A percentile compares a stretch with the other conserved stretches of the same genome.
Evolutionary conservation across 2,888 invertebrate species (phyloP).

Genomic region (Chesias legatella): DNA sequence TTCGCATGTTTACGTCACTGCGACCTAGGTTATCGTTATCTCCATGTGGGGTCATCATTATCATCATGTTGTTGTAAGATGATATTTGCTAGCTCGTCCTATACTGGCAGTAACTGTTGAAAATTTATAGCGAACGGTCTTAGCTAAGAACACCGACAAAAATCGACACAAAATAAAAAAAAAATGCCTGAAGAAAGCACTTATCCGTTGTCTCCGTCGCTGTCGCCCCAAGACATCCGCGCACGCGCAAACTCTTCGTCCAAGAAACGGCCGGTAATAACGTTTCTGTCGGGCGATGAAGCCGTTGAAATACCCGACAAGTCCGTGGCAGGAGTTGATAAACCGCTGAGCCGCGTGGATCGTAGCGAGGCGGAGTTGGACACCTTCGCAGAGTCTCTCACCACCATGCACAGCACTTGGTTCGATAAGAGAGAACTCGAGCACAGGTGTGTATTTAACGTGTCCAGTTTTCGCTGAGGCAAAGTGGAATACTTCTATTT

Average conservation of each 20-base stretch:
- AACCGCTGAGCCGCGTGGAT: constrained; percentile 59
- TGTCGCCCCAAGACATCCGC: constrained; percentile 76
- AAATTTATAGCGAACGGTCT: constrained; percentile 30
- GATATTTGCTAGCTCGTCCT: constrained; percentile 40
- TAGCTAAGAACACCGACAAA: constrained; percentile 18
- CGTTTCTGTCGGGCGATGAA: constrained; percentile 64
- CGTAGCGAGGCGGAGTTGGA: constrained; percentile 77
- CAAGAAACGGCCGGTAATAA: constrained; percentile 60
- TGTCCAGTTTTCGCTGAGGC: not conserved
- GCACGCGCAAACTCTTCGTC: constrained; percentile 80
- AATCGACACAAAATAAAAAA: constrained; percentile 9
- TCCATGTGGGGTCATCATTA: constrained; percentile 54
- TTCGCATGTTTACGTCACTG: constrained; percentile 54
- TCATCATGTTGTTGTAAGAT: constrained; percentile 32
- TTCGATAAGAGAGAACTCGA: constrained; percentile 79
- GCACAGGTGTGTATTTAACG: constrained; percentile 75
- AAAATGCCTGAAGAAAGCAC: constrained; percentile 82
- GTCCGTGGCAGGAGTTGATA: constrained; percentile 59
- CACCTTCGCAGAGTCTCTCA: constrained; percentile 76
- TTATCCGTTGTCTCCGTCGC: constrained; percentile 73
- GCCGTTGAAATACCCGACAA: constrained; percentile 71
- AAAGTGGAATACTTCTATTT: too few relatives aligned
- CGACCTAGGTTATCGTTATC: constrained; percentile 60
- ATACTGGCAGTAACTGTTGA: constrained; percentile 37
- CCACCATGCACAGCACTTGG: constrained; percentile 70